These are phyloP conservation scores for Parnassius mnemosyne DNA, from an alignment of 2,888 invertebrate genomes.

Conservation along the genomic window DNA sequence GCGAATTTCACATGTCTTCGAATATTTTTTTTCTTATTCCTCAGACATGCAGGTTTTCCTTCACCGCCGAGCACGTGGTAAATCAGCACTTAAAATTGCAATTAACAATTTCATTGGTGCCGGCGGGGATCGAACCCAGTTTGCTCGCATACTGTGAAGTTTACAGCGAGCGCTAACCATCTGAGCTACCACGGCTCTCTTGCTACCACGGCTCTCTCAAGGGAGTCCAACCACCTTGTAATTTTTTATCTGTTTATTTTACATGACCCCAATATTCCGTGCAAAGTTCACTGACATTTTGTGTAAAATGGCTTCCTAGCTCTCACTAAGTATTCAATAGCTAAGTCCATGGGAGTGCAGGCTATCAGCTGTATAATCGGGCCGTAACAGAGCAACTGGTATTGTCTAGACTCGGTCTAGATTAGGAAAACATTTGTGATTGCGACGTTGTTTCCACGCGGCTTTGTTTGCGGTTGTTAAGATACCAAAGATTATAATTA, in stretches of 20 bases:
- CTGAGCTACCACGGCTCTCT: no score
- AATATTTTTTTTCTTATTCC: no score
- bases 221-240: neutral
- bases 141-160: no score
- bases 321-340: conserved; percentile 8
- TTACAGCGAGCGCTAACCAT: no score
- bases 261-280: conserved; percentile 17
- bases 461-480: conserved; percentile 1
- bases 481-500: neutral
- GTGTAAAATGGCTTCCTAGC: conserved; percentile 8
- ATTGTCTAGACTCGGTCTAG: conserved; percentile 21
- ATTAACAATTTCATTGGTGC: no score
- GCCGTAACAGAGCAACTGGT: conserved; percentile 4
- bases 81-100: no score
- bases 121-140: no score
- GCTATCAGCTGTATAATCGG: conserved; percentile 13
- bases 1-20: no score
- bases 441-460: conserved; percentile 10
- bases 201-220: no score
- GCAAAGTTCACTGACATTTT: conserved; percentile 24
- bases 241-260: conserved; percentile 20
- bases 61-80: no score
- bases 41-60: no score
- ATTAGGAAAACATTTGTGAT: conserved; percentile 2
- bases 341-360: conserved; percentile 11